A percentile compares a stretch with the other conserved stretches of the same genome.
Evolutionary conservation across 30 jellyfish, hydroid and myxozoan species (phyloP).

Genomic region (Aurelia sp.): DNA sequence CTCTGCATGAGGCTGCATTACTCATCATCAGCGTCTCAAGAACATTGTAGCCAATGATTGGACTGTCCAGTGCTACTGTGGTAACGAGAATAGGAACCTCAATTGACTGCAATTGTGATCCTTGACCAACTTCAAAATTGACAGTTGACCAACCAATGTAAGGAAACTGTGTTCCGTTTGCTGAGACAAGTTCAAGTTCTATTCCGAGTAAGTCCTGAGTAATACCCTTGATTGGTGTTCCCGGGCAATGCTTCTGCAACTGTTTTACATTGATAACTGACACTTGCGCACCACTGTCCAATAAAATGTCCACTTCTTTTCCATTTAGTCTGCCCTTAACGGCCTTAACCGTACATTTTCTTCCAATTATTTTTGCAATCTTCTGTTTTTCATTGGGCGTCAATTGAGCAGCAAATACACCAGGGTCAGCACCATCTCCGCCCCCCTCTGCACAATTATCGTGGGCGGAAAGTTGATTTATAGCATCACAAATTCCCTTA

Average conservation of each 20-base stretch:
- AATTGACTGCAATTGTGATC: not conserved
- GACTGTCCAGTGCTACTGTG: not conserved
- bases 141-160: conserved; percentile 22
- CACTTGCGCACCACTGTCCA: conserved; percentile 41
- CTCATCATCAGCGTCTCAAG: conserved; percentile 4
- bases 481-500: conserved; percentile 25
- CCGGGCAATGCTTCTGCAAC: not conserved
- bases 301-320: not conserved
- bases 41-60: conserved; percentile 25
- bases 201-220: conserved; percentile 3
- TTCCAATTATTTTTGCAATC: not conserved
- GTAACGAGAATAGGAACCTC: conserved; percentile 34
- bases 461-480: conserved; percentile 10
- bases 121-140: not conserved
- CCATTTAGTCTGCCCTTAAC: conserved; percentile 7
- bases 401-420: conserved; percentile 12
- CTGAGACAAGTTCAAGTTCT: conserved; percentile 6
- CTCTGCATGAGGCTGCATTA: not conserved
- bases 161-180: conserved; percentile 30
- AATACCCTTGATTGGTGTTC: conserved; percentile 3
- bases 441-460: not conserved
- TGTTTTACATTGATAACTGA: not conserved
- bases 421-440: conserved; percentile 8
- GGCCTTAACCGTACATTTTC: too few species aligned
- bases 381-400: conserved; percentile 27